Base-by-base conservation (phyloP, 2,113 vertebrate genomes). In the Azemiops feae region DNA sequence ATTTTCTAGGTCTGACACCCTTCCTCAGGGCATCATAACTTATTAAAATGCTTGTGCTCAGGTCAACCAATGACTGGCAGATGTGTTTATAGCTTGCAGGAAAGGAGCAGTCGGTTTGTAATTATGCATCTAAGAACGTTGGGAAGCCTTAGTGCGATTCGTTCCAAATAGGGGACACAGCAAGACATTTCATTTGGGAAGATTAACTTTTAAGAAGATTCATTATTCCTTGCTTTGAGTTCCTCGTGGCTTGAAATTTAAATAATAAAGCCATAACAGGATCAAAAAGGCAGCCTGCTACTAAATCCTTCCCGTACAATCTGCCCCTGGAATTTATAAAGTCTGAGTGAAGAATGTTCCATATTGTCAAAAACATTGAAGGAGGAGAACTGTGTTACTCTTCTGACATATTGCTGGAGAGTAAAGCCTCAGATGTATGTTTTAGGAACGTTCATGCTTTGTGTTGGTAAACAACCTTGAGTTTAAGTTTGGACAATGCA, bases 151-250 rank as follows among this genome's bases (percentile, higher is more conserved):
- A 57, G 88, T 22, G 12, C 11, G 74, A 93, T 90, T 93, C 64
- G 88, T 86, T 85, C 74, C 50, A 90, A 93, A 86, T 81, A 43
- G 88, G 52, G 88, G 88, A 53, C 88, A 90, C 88, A 86, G 92
- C 54, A 90, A 89, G 92, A 93, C 90, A 93, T 93, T 93, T 93
- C 92, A 93, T 90, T 93, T 55, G 14, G 69, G 92, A 89, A 93
- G 92, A 93, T 93, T 90, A 93, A 89, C 53, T 60, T 81, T 81
- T 90, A 93, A 93, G 88, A 86, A 90, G 92, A 93, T 93, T 90
- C 88, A 93, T 93, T 93, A 89, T 90, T 86, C 39, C 89, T 93
- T 90, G 88, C 55, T 86, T 90, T 89, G 52, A 58, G 27, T 58
- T 58, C 54, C 54, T 93, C 14, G 0, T 86, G 85, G 88, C 74